These are phyloP conservation scores for Amazona ochrocephala DNA, from an alignment of 2,797 vertebrate species.

Conservation along the genomic window DNA sequence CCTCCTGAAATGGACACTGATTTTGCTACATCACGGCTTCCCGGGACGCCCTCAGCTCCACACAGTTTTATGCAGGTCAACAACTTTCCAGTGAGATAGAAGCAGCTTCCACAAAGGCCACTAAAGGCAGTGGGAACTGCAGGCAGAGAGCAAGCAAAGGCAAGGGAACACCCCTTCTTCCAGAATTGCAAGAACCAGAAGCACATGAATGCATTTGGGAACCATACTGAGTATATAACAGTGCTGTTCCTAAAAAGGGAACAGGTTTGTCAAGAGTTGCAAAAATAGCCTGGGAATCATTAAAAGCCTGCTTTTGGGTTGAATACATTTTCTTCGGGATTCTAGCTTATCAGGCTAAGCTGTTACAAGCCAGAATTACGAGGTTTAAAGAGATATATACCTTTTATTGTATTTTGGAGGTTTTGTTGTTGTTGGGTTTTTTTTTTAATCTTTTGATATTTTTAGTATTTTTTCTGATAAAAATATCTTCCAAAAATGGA, in stretches of 20 bases:
- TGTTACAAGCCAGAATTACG: not conserved
- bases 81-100: not conserved
- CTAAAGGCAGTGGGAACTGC: not conserved
- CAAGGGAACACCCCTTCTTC: not conserved
- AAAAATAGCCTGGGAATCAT: conserved; percentile 3
- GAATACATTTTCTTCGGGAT: not conserved
- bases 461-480: not conserved
- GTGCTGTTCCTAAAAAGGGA: not conserved
- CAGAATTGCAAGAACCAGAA: not conserved
- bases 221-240: not conserved
- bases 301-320: not conserved
- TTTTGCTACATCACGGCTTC: not conserved
- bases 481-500: not conserved
- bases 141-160: not conserved
- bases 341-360: not conserved
- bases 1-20: not conserved
- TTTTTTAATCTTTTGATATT: not conserved
- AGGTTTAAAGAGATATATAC: not conserved
- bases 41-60: not conserved
- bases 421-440: not conserved
- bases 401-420: not conserved
- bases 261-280: not conserved
- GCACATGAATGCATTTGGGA: not conserved
- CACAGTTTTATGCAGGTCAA: not conserved
- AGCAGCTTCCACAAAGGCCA: not conserved